Percentiles rank a stretch among this genome's conserved stretches.
phyloP scores from a whole-genome alignment of 2,888 invertebrate species.

The Acanthococcus lagerstroemiae region DNA sequence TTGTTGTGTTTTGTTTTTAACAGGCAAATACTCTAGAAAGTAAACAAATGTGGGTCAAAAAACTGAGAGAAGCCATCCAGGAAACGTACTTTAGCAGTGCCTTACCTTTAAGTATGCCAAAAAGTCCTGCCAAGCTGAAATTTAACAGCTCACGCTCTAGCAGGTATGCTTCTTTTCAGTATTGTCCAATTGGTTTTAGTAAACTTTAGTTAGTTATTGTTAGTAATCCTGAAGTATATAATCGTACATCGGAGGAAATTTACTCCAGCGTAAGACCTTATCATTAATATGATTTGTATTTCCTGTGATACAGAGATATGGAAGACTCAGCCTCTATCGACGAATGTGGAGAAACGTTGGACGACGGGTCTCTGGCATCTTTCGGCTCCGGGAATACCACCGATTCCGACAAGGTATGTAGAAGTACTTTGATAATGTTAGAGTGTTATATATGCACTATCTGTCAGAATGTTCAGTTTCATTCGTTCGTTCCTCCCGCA shows the following conservation, averaged over 20 bases:
- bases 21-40: constrained; percentile 82
- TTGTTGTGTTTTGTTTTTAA: not conserved
- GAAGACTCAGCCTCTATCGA: constrained; percentile 75
- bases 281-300: not conserved
- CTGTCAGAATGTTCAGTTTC: too few species aligned
- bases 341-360: constrained; percentile 75
- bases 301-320: constrained; percentile 56
- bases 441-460: too few species aligned
- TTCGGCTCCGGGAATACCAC: constrained; percentile 91
- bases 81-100: constrained; percentile 87
- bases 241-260: too few species aligned
- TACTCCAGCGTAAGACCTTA: too few species aligned
- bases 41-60: constrained; percentile 93
- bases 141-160: constrained; percentile 67
- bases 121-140: constrained; percentile 69
- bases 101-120: constrained; percentile 64
- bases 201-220: not conserved
- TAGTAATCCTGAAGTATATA: constrained; percentile 25
- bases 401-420: constrained; percentile 82
- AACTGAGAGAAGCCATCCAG: constrained; percentile 88
- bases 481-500: constrained; percentile 44
- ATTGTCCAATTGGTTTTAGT: constrained; percentile 31
- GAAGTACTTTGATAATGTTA: too few species aligned
- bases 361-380: constrained; percentile 78
- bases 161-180: constrained; percentile 47